Base-by-base conservation (phyloP, 2,113 vertebrate genomes). In the Stictonetta naevosa region DNA sequence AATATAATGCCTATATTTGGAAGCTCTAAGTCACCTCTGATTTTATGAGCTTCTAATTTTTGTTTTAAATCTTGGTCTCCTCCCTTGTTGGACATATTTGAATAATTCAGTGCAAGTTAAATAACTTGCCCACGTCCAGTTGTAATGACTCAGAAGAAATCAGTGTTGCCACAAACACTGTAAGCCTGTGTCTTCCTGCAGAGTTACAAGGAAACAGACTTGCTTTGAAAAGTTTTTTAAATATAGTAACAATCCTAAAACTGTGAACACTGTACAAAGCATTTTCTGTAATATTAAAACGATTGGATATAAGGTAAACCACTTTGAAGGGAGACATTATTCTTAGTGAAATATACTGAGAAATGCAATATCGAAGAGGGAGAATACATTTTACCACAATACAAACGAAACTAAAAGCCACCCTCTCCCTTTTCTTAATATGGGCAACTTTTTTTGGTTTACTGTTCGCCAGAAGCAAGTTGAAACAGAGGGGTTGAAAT, bases 131-230 rank as follows among this genome's bases (percentile, higher is more conserved):
- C 26, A 17, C 53, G 93, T 68, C 53, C 84, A 84, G 42, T 87
- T 86, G 87, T 85, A 92, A 88, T 93, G 92, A 59, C 63, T 95
- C 83, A 92, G 87, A 87, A 91, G 91, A 91, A 94, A 90, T 88
- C 68, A 86, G 10, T 86, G 46, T 40, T 71, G 64, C 68, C 0
- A 4, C 59, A 81, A 73, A 60, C 55, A 72, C 34, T 67, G 56
- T 58, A 26, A 74, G 25, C 66, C 26, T 75, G 34, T 88, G 26
- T 92, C 31, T 85, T 73, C 42, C 62, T 95, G 66, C 0, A 4
- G 52, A 78, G 52, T 81, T 73, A 34, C 20, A 60, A 31, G 66
- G n/a, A 72, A 94, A 74, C 14, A 29, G 21, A 29, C 40, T 1
- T 71, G 36, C 34, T 83, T 62, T 92, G 56, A 66, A 91, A 92